phyloP scores from a whole-genome alignment of 1,140 invertebrate species.

The Teleopsis dalmanni region DNA sequence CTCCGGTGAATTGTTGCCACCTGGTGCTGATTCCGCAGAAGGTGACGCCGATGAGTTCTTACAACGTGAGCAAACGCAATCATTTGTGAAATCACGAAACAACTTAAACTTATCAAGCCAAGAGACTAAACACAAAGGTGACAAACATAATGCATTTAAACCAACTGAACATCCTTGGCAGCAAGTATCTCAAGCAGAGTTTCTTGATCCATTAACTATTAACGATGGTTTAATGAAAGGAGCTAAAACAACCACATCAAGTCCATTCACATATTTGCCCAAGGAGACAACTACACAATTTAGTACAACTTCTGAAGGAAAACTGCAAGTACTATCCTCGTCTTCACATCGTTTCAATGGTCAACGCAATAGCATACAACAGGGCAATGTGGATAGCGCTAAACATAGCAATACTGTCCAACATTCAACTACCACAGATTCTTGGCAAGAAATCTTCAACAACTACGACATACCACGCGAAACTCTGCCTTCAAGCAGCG shows the following conservation, averaged over 20 bases:
- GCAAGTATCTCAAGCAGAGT: constrained; percentile 35
- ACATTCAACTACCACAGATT: constrained; percentile 1
- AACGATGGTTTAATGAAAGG: constrained; percentile 56
- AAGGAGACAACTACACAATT: constrained; percentile 13
- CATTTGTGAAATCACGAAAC: constrained; percentile 37
- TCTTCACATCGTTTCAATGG: not conserved
- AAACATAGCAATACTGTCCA: not conserved
- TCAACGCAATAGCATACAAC: not conserved
- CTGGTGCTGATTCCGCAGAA: constrained; percentile 30
- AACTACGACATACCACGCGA: constrained; percentile 36
- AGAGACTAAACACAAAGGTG: not conserved
- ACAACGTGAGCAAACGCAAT: constrained; percentile 40
- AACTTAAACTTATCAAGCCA: constrained; percentile 22
- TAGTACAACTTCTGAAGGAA: constrained; percentile 9
- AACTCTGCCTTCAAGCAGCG: constrained; percentile 39
- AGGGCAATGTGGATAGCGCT: not conserved
- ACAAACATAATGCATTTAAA: constrained; percentile 18
- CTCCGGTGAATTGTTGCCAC: constrained; percentile 27
- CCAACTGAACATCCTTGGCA: constrained; percentile 44
- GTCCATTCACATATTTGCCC: constrained; percentile 23
- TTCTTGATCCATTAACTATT: constrained; percentile 59
- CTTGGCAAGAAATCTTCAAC: constrained; percentile 35
- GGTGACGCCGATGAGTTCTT: constrained; percentile 28
- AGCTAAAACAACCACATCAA: constrained; percentile 18
- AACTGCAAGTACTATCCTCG: constrained; percentile 2